phyloP scores from a whole-genome alignment of 2,888 invertebrate species.

The Hyppa rectilinea region DNA sequence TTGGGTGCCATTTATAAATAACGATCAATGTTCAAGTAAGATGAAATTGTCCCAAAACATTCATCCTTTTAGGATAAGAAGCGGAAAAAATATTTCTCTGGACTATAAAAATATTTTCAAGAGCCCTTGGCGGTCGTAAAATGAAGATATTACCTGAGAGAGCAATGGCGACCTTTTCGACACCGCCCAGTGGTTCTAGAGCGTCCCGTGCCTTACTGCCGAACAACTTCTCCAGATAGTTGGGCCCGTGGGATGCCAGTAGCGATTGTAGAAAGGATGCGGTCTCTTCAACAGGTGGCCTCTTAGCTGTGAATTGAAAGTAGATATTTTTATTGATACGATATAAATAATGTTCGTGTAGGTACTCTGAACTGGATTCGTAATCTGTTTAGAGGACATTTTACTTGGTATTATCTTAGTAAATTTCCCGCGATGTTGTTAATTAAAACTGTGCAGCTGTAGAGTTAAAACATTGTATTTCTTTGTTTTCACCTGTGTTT shows the following conservation, averaged over 20 bases:
- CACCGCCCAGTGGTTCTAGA: conserved; percentile 97
- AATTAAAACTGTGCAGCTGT: not conserved
- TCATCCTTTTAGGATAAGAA: conserved; percentile 38
- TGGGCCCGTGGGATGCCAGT: conserved; percentile 98
- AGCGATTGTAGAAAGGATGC: conserved; percentile 98
- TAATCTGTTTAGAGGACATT: conserved; percentile 16
- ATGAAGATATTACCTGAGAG: conserved; percentile 93
- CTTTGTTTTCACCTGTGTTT: conserved; percentile 11
- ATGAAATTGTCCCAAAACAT: conserved; percentile 30
- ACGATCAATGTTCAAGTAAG: conserved; percentile 23
- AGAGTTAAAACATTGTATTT: not conserved
- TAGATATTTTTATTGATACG: conserved; percentile 40
- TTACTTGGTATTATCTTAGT: not conserved
- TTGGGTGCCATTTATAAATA: conserved; percentile 56
- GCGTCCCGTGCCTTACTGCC: conserved; percentile 98
- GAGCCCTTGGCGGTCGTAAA: conserved; percentile 52
- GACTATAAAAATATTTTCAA: conserved; percentile 50
- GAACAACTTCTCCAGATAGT: conserved; percentile 98
- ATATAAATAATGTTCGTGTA: conserved; percentile 5
- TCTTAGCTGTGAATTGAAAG: conserved; percentile 93
- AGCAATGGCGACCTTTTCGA: conserved; percentile 98
- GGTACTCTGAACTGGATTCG: conserved; percentile 20
- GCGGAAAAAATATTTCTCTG: conserved; percentile 24
- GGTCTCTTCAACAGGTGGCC: conserved; percentile 99
- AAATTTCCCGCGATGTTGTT: not conserved